Base-by-base conservation (phyloP, 2,888 invertebrate genomes). In the Amiota minor region DNA sequence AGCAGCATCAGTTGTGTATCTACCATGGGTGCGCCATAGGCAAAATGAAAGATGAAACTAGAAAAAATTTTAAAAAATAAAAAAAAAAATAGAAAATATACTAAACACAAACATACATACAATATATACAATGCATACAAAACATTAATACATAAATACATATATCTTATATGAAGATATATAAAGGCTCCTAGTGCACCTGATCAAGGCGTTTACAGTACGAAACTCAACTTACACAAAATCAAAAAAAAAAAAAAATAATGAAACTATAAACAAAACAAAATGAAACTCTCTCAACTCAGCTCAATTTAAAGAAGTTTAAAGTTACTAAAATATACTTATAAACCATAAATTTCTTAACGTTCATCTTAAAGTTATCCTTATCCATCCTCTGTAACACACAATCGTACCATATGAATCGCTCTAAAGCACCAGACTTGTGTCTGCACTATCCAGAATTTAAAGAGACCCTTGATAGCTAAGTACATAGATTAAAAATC, bases 1-100 rank as follows among this genome's bases (percentile, higher is more conserved):
- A 93, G 89, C 77, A 87, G 81, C 79, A 35, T 35, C 2, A 87
- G 84, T 70, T 88, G 87, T 73, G 85, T 83, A 55, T 83, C 87
- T 67, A 84, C 86, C 50, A 81, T 80, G 72, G 82, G 82, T 49
- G 77, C 87, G 71, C 61, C 71, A 47, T 20, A 23, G 47, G 11
- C 16, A 6, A 49, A 3, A 16, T 2, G 10, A 65, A 49, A 12
- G 6, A 65, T 47, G 16, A 46, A 65, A 14, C 11, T 16, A 18
- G 18, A 18, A 65, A 47, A 47, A 12, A 45, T 45, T n/a, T n/a
- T n/a, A n/a, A n/a, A n/a, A n/a, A n/a, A n/a, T n/a, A n/a, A 62
- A 62, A 62, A 16, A 45, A 1, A 45, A 16, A 62, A 12, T 62
- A 62, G 12, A 62, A 20, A 68, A 35, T 8, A 68, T 23, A 68